Conservation (phyloP, 2,888 invertebrate genomes). For the Gastracanthus pulcherrimus region DNA sequence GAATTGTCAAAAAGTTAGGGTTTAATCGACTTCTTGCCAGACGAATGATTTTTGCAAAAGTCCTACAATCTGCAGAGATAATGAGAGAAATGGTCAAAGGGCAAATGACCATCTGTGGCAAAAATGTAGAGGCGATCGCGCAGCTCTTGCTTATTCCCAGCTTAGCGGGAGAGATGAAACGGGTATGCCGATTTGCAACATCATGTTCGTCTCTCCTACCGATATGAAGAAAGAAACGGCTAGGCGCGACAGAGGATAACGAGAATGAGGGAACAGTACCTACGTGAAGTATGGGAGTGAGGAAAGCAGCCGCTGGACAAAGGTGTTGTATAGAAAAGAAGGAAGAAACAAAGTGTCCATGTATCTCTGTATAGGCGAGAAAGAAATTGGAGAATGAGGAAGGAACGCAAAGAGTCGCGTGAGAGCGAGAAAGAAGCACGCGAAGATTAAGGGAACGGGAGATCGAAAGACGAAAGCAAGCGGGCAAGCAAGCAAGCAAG, state of each 20-base stretch:
- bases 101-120: not conserved
- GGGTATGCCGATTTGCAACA: constrained; percentile 28
- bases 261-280: constrained; percentile 40
- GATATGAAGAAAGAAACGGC: not conserved
- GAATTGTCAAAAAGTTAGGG: too few species aligned
- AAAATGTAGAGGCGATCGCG: not conserved
- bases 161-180: constrained; percentile 25
- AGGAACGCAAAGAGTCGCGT: not conserved
- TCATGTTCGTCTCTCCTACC: constrained; percentile 1
- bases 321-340: not conserved
- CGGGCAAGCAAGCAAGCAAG: not conserved
- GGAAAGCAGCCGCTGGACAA: not conserved
- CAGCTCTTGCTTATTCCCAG: not conserved
- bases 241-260: constrained; percentile 1
- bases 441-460: constrained; percentile 18
- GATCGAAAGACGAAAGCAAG: constrained; percentile 20
- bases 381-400: constrained; percentile 41
- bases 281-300: constrained; percentile 34
- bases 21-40: too few species aligned
- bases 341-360: constrained; percentile 33
- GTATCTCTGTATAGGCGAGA: not conserved
- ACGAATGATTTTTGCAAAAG: not conserved
- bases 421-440: not conserved
- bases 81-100: constrained; percentile 30
- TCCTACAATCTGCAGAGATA: too few species aligned